Conservation (phyloP, 2,797 vertebrate species). For the Acanthurus tractus region DNA sequence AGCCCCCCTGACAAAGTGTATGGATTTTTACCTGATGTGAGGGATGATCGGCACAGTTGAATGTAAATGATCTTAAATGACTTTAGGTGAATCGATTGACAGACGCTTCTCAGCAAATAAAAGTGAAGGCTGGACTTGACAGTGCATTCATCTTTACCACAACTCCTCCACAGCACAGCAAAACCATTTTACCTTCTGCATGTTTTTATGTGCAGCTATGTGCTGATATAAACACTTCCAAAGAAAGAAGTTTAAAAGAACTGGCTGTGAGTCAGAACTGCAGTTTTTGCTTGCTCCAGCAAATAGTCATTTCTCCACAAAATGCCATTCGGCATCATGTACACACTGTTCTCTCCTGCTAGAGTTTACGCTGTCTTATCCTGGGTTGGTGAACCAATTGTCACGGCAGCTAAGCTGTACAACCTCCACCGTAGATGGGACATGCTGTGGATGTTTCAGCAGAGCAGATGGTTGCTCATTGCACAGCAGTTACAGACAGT, state of each 20-base stretch:
- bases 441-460: slow-evolving; percentile 26
- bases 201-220: slow-evolving; percentile 20
- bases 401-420: slow-evolving; percentile 26
- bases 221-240: slow-evolving; percentile 40
- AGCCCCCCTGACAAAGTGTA: slow-evolving; percentile 74
- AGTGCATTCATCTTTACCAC: slow-evolving; percentile 62
- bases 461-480: slow-evolving; percentile 26
- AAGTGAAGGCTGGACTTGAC: slow-evolving; percentile 71
- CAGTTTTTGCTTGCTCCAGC: slow-evolving; percentile 27
- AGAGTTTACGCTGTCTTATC: slow-evolving; percentile 3
- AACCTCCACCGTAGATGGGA: background rate
- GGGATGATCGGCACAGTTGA: slow-evolving; percentile 74
- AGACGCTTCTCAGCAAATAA: slow-evolving; percentile 59
- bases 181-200: slow-evolving; percentile 26
- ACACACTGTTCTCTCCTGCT: slow-evolving; percentile 13
- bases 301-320: slow-evolving; percentile 13
- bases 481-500: slow-evolving; percentile 10
- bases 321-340: slow-evolving; percentile 13
- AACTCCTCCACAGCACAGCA: slow-evolving; percentile 6
- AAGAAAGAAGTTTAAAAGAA: slow-evolving; percentile 18
- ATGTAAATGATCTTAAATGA: slow-evolving; percentile 82
- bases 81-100: slow-evolving; percentile 72
- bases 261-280: slow-evolving; percentile 25
- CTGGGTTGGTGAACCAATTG: slow-evolving; percentile 14
- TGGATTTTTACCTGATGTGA: slow-evolving; percentile 84